phyloP scores from a whole-genome alignment of 2,113 vertebrate genomes.

The Cynocephalus volans region DNA sequence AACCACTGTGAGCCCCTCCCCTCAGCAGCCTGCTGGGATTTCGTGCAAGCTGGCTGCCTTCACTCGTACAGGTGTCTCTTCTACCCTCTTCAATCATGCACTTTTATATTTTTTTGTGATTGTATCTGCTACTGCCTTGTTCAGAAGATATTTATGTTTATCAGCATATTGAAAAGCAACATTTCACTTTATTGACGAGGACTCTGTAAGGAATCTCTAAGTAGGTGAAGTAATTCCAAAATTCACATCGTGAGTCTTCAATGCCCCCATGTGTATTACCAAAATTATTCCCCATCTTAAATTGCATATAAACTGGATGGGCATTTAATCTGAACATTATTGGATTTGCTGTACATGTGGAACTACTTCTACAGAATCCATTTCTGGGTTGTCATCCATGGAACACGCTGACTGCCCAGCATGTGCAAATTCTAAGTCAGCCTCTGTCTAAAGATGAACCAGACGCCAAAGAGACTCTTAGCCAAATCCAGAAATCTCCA shows the following conservation, averaged over 20 bases:
- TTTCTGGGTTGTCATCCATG: background rate
- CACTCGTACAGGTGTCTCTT: background rate
- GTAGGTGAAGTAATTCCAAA: background rate
- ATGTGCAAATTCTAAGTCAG: background rate
- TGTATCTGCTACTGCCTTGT: background rate
- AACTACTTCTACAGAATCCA: background rate
- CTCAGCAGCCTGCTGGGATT: too few relatives aligned
- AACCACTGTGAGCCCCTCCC: too few relatives aligned
- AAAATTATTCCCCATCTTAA: background rate
- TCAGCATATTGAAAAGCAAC: background rate
- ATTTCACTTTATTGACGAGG: background rate
- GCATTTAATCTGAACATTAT: background rate
- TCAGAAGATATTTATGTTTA: background rate
- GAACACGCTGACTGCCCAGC: background rate
- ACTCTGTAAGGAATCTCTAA: background rate
- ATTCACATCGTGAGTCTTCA: background rate
- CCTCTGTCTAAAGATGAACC: background rate
- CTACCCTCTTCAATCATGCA: background rate
- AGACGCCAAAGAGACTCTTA: background rate
- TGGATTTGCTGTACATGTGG: background rate
- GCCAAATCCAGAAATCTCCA: background rate
- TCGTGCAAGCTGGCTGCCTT: too few relatives aligned
- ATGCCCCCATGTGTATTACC: background rate
- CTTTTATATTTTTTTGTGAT: background rate
- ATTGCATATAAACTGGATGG: background rate